A percentile compares a stretch with the other conserved stretches of the same genome.
phyloP scores from a whole-genome alignment of 2,888 invertebrate species.

The Sepioteuthis lessoniana region DNA sequence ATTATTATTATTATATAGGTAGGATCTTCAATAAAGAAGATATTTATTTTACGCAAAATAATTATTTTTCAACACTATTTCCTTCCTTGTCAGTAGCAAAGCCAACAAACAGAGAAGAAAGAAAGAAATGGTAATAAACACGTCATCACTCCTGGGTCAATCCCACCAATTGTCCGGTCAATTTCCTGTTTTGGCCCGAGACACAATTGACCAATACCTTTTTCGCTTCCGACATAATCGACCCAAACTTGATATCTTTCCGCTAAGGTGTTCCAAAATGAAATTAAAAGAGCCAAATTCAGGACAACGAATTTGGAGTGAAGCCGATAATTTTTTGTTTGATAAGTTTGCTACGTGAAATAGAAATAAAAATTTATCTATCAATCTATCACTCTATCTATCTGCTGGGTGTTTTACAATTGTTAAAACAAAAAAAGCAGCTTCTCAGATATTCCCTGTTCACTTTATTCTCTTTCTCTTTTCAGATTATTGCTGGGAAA shows the following conservation, averaged over 20 bases:
- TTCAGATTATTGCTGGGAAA: too few relatives aligned
- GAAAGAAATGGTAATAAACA: background rate
- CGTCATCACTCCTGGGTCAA: background rate
- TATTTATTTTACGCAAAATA: too few relatives aligned
- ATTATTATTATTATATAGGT: too few relatives aligned
- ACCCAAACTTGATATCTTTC: background rate
- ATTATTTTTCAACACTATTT: too few relatives aligned
- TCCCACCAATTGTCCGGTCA: background rate
- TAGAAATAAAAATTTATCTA: background rate
- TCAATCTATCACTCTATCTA: background rate
- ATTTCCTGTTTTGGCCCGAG: conserved; percentile 10
- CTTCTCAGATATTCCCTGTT: too few relatives aligned
- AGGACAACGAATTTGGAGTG: background rate
- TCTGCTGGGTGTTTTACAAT: too few relatives aligned
- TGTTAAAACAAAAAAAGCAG: too few relatives aligned
- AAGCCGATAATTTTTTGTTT: background rate
- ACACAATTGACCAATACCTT: background rate
- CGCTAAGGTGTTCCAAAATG: background rate
- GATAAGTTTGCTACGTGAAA: background rate
- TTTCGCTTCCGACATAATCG: background rate
- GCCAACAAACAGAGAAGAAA: background rate
- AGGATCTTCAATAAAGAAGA: too few relatives aligned
- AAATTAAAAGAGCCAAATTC: background rate
- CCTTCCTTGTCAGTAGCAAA: background rate
- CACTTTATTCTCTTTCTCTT: too few relatives aligned